Evolutionary conservation across 2,797 vertebrate species (phyloP).

Genomic region (Diplodus sargus): DNA sequence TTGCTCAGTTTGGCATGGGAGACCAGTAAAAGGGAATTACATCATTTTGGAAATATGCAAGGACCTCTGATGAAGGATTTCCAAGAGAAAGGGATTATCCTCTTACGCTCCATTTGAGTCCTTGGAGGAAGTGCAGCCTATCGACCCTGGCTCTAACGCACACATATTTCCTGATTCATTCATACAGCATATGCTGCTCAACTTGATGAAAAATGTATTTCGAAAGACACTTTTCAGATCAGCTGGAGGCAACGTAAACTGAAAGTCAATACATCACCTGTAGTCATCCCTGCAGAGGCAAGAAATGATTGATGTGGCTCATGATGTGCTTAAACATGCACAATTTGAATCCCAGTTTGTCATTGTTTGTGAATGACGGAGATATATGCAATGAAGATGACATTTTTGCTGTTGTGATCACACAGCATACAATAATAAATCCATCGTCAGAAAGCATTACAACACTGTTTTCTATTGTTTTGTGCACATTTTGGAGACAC

Average conservation of each 20-base stretch:
- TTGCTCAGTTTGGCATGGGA: constrained; percentile 42
- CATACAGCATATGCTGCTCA: constrained; percentile 8
- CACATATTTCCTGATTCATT: constrained; percentile 33
- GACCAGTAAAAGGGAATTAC: constrained; percentile 56
- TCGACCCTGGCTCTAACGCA: constrained; percentile 11
- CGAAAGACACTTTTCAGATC: constrained; percentile 10
- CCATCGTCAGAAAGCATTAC: background rate
- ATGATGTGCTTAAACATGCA: background rate
- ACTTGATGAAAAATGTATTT: constrained; percentile 25
- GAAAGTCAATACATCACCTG: constrained; percentile 29
- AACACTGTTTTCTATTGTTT: background rate
- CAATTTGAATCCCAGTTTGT: background rate
- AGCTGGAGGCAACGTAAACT: constrained; percentile 12
- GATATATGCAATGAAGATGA: background rate
- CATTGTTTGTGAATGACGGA: background rate
- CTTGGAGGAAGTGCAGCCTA: constrained; percentile 23
- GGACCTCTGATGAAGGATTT: constrained; percentile 60
- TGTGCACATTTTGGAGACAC: background rate
- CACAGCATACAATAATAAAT: background rate
- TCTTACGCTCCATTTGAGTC: constrained; percentile 50
- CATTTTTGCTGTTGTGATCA: background rate
- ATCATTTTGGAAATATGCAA: constrained; percentile 60
- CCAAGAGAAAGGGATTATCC: constrained; percentile 58
- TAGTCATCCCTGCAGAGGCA: background rate
- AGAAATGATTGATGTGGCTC: constrained; percentile 12